Evolutionary conservation across 2,888 invertebrate genomes (phyloP).

Genomic region (Leucania comma): DNA sequence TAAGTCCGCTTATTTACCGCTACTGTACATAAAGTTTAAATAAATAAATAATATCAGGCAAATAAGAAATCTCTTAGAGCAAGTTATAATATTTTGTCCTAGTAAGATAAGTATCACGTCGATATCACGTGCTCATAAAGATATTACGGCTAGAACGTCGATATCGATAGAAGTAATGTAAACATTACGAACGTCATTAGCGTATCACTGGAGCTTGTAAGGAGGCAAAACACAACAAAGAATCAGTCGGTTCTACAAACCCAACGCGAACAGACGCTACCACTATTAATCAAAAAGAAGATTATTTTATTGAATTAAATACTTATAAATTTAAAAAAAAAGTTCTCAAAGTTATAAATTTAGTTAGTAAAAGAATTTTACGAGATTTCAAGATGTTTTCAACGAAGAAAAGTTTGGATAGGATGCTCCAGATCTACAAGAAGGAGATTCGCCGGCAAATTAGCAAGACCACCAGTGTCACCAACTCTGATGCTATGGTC

Average conservation of each 20-base stretch:
- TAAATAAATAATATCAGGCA: background rate
- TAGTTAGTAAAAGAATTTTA: constrained; percentile 39
- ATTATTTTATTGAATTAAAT: constrained; percentile 68
- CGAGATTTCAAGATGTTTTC: constrained; percentile 80
- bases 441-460: constrained; percentile 89
- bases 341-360: constrained; percentile 31
- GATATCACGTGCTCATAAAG: constrained; percentile 32
- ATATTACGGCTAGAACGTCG: constrained; percentile 67
- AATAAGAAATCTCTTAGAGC: background rate
- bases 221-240: constrained; percentile 88
- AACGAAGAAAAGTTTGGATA: constrained; percentile 83
- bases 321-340: constrained; percentile 31
- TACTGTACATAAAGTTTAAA: no score
- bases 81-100: background rate
- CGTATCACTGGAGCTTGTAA: constrained; percentile 80
- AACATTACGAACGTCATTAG: constrained; percentile 82
- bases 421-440: constrained; percentile 82
- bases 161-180: constrained; percentile 85
- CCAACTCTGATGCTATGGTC: constrained; percentile 91
- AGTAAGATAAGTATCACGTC: constrained; percentile 30
- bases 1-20: no score
- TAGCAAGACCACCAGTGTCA: constrained; percentile 91
- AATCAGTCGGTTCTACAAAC: constrained; percentile 84
- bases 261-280: constrained; percentile 77
- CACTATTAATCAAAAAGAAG: constrained; percentile 46